Evolutionary conservation across 2,888 invertebrate genomes (phyloP), one percentile per base, ranked within the genome.

Genomic region (Chalcis sispes): DNA sequence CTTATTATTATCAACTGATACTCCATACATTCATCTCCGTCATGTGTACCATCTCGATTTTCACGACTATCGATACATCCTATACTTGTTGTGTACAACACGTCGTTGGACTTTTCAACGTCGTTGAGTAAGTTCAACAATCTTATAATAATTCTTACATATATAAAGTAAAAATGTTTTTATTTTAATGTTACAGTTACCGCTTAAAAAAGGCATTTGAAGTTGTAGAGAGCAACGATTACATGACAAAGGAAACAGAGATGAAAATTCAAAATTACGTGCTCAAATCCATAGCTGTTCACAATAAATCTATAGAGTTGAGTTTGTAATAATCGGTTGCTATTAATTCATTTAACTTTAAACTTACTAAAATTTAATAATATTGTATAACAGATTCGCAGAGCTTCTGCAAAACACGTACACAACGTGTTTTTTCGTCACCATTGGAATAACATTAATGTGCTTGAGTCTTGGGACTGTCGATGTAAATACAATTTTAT

Each of bases 41-140:
- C 8, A 32, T 58, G n/a, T 23, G 8, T 8, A 56, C 48, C 13
- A 29, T 48, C 3, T 8, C 32, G 23, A 2, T 64, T 20, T 72
- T 65, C 13, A 56, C 36, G 0, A 20, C 56, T 1, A 36, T 65
- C 1, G 72, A 72, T n/a, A 3, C 64, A 1, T n/a, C 56, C 1
- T 72, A 72, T 4, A 13, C 25, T 2, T 32, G 29, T 23, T 64
- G 62, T 20, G 46, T 64, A 4, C 23, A 72, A 18, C 72, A 72
- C 20, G 32, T 46, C 1, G 1, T 64, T 20, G 72, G 27, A 18
- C 48, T 72, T 1, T 72, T 72, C 20, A 36, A 46, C 25, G 65
- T 72, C 8, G 65, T 65, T 15, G 48, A 72, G 72, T 72, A 56
- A 58, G 56, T 46, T 58, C 10, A 7, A 36, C 36, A 36, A 36